Base-by-base conservation (phyloP, 2,888 invertebrate genomes). In the Drosophila percnosoma region DNA sequence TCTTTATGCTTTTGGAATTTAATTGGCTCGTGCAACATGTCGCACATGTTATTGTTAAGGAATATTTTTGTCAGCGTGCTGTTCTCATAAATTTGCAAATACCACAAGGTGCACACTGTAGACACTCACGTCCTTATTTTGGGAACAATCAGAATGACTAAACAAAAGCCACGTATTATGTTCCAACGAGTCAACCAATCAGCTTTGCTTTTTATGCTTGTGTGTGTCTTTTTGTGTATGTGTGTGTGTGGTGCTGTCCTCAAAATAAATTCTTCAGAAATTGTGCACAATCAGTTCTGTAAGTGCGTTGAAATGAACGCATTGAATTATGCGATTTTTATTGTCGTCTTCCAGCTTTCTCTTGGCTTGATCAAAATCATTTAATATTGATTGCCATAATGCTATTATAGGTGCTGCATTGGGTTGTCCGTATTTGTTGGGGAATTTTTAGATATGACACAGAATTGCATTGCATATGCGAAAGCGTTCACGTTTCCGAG, bases 81-180 rank as follows among this genome's bases (percentile, higher is more conserved):
- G 66, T 65, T 82, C 72, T 78, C 83, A 64, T 59, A 73, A 77
- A 77, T 73, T 75, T 66, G 69, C 68, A 73, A 70, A 72, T 68
- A 65, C 59, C 57, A 54, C 18, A 65, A 40, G 55, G 18, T 60
- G 55, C 51, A 52, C 49, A 60, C 21, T 13, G 21, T 15, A 54
- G 38, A 38, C 38, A 38, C 21, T 60, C n/a, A 62, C 29, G 36
- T 21, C 33, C 18, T 18, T 27, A 10, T 21, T 18, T 18, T 27
- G 18, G 11, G 62, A 49, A 60, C 68, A 75, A 68, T 63, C 66
- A 65, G 45, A 69, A 45, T 13, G 42, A 31, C 62, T 55, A 54
- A 65, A 77, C 75, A 79, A 81, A 71, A 48, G 74, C 45, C 48
- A 53, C 36, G 60, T 61, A 72, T 70, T 78, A 83, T 73, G 73